Conservation (phyloP, 2,113 vertebrate genomes). For the Ophthalmolycus amberensis region DNA sequence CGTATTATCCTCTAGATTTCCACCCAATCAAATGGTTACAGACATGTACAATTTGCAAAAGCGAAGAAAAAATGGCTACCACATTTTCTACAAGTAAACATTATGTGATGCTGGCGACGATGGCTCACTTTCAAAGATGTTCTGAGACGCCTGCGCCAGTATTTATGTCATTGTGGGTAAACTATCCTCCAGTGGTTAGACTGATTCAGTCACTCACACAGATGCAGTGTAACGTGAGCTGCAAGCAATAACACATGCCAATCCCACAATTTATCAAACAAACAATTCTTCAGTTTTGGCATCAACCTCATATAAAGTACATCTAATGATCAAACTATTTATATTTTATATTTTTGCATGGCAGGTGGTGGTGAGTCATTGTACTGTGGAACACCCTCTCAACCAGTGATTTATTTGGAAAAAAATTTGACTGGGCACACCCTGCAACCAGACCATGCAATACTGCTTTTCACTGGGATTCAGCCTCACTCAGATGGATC, state of each 20-base stretch:
- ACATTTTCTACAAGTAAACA: slow-evolving; percentile 60
- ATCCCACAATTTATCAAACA: slow-evolving; percentile 32
- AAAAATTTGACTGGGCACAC: slow-evolving; percentile 58
- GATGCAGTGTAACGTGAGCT: slow-evolving; percentile 45
- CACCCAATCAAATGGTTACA: slow-evolving; percentile 35
- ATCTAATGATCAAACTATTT: slow-evolving; percentile 32
- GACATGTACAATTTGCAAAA: slow-evolving; percentile 52
- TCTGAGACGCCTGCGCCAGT: slow-evolving; percentile 38
- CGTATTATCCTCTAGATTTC: slow-evolving; percentile 41
- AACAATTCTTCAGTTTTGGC: slow-evolving; percentile 20
- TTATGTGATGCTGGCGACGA: slow-evolving; percentile 29
- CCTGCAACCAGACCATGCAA: slow-evolving; percentile 46
- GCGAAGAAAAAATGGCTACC: slow-evolving; percentile 19
- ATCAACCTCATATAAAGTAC: slow-evolving; percentile 11
- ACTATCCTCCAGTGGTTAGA: slow-evolving; percentile 52
- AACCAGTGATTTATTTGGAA: slow-evolving; percentile 54
- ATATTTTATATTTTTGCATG: slow-evolving; percentile 41
- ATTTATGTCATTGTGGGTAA: slow-evolving; percentile 67
- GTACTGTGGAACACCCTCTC: slow-evolving; percentile 47
- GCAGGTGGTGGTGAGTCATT: slow-evolving; percentile 53
- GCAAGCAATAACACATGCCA: slow-evolving; percentile 43
- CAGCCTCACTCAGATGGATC: slow-evolving; percentile 38
- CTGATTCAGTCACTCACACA: slow-evolving; percentile 52
- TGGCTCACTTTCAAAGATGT: slow-evolving; percentile 58
- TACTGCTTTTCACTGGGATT: slow-evolving; percentile 45